Conservation (phyloP, 2,797 vertebrate genomes). For the Lithobates sylvaticus region DNA sequence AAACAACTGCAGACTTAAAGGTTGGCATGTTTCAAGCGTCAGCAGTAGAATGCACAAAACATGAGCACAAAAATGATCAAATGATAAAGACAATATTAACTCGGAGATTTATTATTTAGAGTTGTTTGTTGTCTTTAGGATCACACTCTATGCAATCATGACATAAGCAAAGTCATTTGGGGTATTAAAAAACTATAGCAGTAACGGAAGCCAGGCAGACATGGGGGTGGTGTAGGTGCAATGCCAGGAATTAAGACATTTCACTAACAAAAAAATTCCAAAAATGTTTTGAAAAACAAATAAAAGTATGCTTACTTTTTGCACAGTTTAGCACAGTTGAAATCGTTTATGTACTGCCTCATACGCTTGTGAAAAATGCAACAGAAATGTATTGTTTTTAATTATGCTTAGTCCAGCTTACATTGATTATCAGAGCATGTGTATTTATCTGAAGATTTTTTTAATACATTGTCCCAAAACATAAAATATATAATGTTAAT, state of each 20-base stretch:
- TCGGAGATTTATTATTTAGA: background rate
- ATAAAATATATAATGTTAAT: too few species aligned
- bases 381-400: too few species aligned
- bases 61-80: background rate
- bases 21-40: background rate
- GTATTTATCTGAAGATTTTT: background rate
- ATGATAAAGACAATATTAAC: background rate
- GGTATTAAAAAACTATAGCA: conserved; percentile 11
- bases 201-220: conserved; percentile 26
- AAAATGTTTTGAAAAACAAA: conserved; percentile 46
- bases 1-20: conserved; percentile 1
- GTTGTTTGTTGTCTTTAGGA: background rate
- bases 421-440: background rate
- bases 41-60: background rate
- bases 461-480: too few species aligned
- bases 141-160: background rate
- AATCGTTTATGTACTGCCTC: conserved; percentile 13
- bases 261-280: conserved; percentile 24
- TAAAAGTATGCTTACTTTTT: conserved; percentile 6
- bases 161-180: conserved; percentile 18
- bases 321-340: background rate
- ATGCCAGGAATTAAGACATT: conserved; percentile 49
- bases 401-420: background rate
- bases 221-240: conserved; percentile 48
- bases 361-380: background rate